Evolutionary conservation across 1,140 invertebrate genomes (phyloP).

Genomic region (Pseudomyrmex cubaensis): DNA sequence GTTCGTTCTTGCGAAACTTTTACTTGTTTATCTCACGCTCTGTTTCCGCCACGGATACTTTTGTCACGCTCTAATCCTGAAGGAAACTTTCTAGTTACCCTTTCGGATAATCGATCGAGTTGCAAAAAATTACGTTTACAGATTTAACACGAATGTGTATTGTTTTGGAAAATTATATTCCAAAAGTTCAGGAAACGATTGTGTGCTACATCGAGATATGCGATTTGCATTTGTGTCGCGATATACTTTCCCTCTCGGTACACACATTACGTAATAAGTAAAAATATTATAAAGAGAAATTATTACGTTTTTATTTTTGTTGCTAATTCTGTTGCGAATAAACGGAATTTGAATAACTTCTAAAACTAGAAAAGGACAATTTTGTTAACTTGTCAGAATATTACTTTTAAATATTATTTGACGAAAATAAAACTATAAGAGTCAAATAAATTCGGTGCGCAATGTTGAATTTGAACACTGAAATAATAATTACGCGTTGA

Average conservation of each 20-base stretch:
- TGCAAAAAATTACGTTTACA: neutral
- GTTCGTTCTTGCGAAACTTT: constrained; percentile 77
- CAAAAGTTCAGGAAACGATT: neutral
- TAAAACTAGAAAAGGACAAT: too few relatives aligned
- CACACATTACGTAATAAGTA: neutral
- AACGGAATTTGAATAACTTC: too few relatives aligned
- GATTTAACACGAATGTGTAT: too few relatives aligned
- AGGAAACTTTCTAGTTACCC: constrained; percentile 74
- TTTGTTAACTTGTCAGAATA: too few relatives aligned
- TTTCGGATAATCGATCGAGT: constrained; percentile 58
- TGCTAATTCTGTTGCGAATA: too few relatives aligned
- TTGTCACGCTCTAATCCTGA: constrained; percentile 81
- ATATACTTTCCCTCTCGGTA: neutral
- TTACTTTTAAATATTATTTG: too few relatives aligned
- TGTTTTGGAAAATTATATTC: too few relatives aligned
- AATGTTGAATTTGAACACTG: too few relatives aligned
- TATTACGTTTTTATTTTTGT: too few relatives aligned
- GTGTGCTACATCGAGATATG: neutral
- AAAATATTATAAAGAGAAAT: neutral
- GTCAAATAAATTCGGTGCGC: too few relatives aligned
- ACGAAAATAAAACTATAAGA: too few relatives aligned
- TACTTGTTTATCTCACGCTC: constrained; percentile 80
- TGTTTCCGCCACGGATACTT: constrained; percentile 80
- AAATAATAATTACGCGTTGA: too few relatives aligned
- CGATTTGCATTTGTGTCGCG: neutral